Evolutionary conservation across 1,140 invertebrate species (phyloP), one percentile per base, ranked within the genome.

Genomic region (Scaptomyza montana): DNA sequence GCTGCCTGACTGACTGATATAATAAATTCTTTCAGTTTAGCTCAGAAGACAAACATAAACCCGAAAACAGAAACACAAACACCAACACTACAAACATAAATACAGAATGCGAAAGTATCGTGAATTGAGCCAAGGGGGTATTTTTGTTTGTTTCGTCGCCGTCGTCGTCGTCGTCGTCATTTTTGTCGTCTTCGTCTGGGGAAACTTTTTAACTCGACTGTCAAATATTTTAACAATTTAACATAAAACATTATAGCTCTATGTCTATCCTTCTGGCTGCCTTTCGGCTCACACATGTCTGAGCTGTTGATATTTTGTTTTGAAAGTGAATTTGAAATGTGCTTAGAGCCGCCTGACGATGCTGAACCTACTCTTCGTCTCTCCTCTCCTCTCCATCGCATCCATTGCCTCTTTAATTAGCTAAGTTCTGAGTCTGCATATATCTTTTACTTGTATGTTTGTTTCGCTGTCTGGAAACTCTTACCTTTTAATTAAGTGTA

Each of bases 221-320:
- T 56, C 84, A 89, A 87, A 87, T 87, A 89, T 87, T 87, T 87
- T 77, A 87, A 81, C 84, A 87, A 87, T 87, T 87, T 84, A 84
- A 74, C 81, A 89, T 87, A 87, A 87, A 87, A 89, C 76, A 89
- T 87, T 80, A 67, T 36, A 36, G 1, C 1, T 7, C 30, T 9
- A 9, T 41, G 16, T 39, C 33, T 45, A 12, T 53, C 39, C 19
- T 21, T 21, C 50, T 28, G 28, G 30, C n/a, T 13, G 21, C 33
- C 61, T 46, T 30, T 33, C 30, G 25, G 33, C 46, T 51, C 68
- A 71, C 50, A 65, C 45, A 61, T 75, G 47, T 62, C 65, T 75
- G 55, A 59, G 70, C 57, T 51, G 49, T 9, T 62, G 49, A 77
- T 25, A 25, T 25, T 25, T 25, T 25, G 21, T 57, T 78, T 71